Evolutionary conservation across 2,113 vertebrate species (phyloP), one percentile per base, ranked within the genome.

Genomic region (Leucosticte australis): DNA sequence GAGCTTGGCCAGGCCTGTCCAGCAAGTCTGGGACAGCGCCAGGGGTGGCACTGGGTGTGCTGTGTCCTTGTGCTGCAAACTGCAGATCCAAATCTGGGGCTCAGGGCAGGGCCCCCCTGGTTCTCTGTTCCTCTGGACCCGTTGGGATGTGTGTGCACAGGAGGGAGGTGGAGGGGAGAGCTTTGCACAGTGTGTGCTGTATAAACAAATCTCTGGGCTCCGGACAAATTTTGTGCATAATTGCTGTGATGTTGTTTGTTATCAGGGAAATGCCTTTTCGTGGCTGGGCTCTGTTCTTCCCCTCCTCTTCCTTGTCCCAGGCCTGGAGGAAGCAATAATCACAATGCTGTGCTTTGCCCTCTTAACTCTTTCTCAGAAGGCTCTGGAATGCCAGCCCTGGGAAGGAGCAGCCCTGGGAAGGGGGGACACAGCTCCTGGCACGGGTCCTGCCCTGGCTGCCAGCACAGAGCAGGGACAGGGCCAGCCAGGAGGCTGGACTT

Each of bases 211-310:
- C 59, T 68, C 92, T 60, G 59, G 85, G 79, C 95, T 81, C 87
- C 9, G 92, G 89, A 83, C 92, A 92, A 50, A 83, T 96, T 92
- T 27, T 71, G 96, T 80, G 90, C 93, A 63, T 94, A 94, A 96
- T 94, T 95, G 56, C 78, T 74, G 84, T 49, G 26, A 37, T 73
- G 55, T 28, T 95, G 92, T 95, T 97, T 97, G 96, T 97, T 97
- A 97, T 97, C 92, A 94, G 96, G 97, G 97, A 97, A 97, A 97
- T 97, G 95, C 96, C 96, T 97, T 97, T 95, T 91, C 22, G 7
- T 82, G 91, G 89, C 97, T 95, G 96, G 87, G n/a, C 15, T 94
- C 96, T 65, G 23, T 79, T 97, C 92, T 90, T 95, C 96, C 96
- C 93, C 95, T 97, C 95, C 95, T 94, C 90, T 95, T 94, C 95